A percentile compares a stretch with the other conserved stretches of the same genome.
These are phyloP conservation scores for Oryzias curvinotus DNA, from an alignment of 2,113 vertebrate genomes.

Conservation along the genomic window DNA sequence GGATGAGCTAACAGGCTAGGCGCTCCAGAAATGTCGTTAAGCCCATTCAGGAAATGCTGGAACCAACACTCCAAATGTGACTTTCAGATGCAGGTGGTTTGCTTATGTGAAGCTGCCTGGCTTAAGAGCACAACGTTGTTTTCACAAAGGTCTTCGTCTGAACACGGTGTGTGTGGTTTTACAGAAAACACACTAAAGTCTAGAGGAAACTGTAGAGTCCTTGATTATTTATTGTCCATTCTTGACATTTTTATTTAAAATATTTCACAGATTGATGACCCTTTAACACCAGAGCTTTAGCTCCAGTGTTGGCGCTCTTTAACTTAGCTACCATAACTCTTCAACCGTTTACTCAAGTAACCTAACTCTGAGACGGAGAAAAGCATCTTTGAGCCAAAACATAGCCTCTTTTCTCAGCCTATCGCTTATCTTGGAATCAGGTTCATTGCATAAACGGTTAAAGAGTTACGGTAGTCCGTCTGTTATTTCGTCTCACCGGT, in stretches of 20 bases:
- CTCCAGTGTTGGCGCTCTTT: too few relatives aligned
- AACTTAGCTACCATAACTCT: too few relatives aligned
- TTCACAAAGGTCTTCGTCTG: not conserved
- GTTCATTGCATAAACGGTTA: too few relatives aligned
- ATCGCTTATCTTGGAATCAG: too few relatives aligned
- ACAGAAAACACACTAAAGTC: too few relatives aligned
- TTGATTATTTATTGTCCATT: not conserved
- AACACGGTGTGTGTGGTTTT: not conserved
- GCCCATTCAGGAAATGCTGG: not conserved
- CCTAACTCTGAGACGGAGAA: too few relatives aligned
- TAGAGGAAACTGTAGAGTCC: too few relatives aligned
- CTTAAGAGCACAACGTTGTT: not conserved
- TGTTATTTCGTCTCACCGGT: too few relatives aligned
- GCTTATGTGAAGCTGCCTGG: not conserved
- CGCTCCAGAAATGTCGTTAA: not conserved
- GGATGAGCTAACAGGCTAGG: conserved; percentile 6
- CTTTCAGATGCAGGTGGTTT: not conserved
- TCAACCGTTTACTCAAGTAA: too few relatives aligned
- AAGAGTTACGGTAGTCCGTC: too few relatives aligned
- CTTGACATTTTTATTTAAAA: not conserved
- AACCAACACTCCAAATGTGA: not conserved
- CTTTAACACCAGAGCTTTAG: too few relatives aligned
- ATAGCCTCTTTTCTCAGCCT: not conserved
- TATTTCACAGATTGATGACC: too few relatives aligned
- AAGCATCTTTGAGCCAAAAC: not conserved